phyloP scores from a whole-genome alignment of 2,113 vertebrate species.

The Aythya baeri region DNA sequence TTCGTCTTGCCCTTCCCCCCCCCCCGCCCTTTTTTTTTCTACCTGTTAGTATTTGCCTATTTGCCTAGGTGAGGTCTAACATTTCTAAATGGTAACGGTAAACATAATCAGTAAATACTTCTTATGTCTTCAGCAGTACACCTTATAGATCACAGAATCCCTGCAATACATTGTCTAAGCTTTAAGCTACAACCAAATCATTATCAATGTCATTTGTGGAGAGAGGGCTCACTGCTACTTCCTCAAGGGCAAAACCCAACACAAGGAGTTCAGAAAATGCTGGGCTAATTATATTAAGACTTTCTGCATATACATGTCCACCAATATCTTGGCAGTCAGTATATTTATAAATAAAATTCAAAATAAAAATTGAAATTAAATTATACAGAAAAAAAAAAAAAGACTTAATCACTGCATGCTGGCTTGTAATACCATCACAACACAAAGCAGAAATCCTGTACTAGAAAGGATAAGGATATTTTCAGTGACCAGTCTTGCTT shows the following conservation, averaged over 20 bases:
- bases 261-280: background rate
- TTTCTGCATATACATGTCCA: background rate
- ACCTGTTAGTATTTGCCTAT: background rate
- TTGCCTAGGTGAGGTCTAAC: background rate
- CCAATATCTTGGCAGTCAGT: background rate
- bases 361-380: background rate
- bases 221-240: background rate
- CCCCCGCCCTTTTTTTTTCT: background rate
- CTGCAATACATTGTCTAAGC: background rate
- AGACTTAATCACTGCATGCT: background rate
- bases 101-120: background rate
- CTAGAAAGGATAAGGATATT: background rate
- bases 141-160: background rate
- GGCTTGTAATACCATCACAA: background rate
- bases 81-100: background rate
- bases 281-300: background rate
- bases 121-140: background rate
- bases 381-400: background rate
- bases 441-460: fast-evolving
- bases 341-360: background rate
- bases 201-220: background rate
- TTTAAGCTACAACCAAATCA: background rate
- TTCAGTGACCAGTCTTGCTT: background rate
- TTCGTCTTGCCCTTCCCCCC: background rate
- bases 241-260: background rate